Percentiles rank a stretch among this genome's conserved stretches.
Conservation (phyloP, 2,888 invertebrate genomes). For the Agrotis clavis region DNA sequence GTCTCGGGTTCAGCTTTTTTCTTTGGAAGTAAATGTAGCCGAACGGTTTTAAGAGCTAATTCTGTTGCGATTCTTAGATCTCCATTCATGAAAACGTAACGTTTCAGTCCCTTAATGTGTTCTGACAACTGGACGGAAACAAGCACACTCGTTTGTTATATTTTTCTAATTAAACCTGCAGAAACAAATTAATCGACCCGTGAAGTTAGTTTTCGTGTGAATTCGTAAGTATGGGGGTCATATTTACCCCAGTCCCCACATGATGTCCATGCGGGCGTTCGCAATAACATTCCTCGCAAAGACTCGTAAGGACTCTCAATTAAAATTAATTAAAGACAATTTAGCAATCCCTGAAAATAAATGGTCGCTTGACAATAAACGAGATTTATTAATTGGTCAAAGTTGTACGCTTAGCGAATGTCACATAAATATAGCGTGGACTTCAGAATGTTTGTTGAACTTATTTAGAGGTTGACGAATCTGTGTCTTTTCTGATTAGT, state of each 20-base stretch:
- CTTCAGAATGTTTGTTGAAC: constrained; percentile 31
- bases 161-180: constrained; percentile 71
- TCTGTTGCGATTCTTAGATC: constrained; percentile 74
- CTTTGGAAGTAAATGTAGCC: constrained; percentile 82
- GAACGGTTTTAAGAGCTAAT: constrained; percentile 75
- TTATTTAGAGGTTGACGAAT: constrained; percentile 33
- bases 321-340: constrained; percentile 91
- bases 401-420: constrained; percentile 49
- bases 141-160: constrained; percentile 71
- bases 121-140: constrained; percentile 74
- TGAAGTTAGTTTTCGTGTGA: constrained; percentile 79
- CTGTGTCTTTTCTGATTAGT: constrained; percentile 1
- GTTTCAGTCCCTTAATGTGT: constrained; percentile 73
- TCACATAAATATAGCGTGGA: constrained; percentile 24
- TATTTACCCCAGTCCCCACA: constrained; percentile 72
- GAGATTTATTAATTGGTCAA: constrained; percentile 83
- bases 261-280: constrained; percentile 84
- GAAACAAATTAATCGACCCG: constrained; percentile 67
- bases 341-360: constrained; percentile 88
- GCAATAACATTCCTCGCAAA: constrained; percentile 86
- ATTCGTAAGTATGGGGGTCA: constrained; percentile 83
- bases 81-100: constrained; percentile 75
- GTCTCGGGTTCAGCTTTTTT: constrained; percentile 74
- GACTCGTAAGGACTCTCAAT: constrained; percentile 86
- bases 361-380: constrained; percentile 85